Evolutionary conservation across 2,113 vertebrate genomes (phyloP), one percentile per base, ranked within the genome.

Genomic region (Procapra przewalskii): DNA sequence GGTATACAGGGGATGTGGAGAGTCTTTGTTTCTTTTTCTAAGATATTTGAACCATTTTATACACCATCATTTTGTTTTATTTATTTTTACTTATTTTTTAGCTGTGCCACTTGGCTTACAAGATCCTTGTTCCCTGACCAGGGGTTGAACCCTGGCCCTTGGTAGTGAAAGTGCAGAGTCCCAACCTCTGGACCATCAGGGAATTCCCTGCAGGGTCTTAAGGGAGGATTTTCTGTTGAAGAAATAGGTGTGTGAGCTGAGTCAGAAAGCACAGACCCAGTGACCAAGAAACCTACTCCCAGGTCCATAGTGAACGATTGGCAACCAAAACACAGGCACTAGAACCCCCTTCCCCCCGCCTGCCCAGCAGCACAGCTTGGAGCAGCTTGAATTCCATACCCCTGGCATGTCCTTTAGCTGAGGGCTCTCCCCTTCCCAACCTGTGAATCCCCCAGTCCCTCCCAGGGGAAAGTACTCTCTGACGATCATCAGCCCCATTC

Each of bases 211-310:
- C 23, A 77, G 62, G 31, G 25, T 19, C 19, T 31, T 36, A 33
- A 57, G 54, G 60, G 43, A 92, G 33, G 82, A n/a, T 21, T 96
- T 96, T 85, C 83, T 19, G 50, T 23, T 52, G 60, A 31, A 95
- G 75, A 57, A 85, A 40, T 11, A 80, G 36, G 23, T 54, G 6
- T 9, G 6, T 29, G 31, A 84, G 16, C n/a, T 14, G 62, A 87
- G 52, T 95, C 80, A 85, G 36, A 43, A 85, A 90, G 12, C 50
- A 45, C 3, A 1, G 0, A 15, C 12, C 27, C 13, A 1, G 16
- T 11, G 27, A 27, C 60, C 55, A 2, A n/a, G 59, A 81, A 33
- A 67, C 33, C 83, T 83, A 21, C 12, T 64, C 62, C 84, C 50
- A 55, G 8, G 57, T 7, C 36, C 29, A n/a, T 43, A 1, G 48